Percentiles rank a stretch among this genome's conserved stretches.
Conservation (phyloP, 2,113 vertebrate species). For the Pipra filicauda region DNA sequence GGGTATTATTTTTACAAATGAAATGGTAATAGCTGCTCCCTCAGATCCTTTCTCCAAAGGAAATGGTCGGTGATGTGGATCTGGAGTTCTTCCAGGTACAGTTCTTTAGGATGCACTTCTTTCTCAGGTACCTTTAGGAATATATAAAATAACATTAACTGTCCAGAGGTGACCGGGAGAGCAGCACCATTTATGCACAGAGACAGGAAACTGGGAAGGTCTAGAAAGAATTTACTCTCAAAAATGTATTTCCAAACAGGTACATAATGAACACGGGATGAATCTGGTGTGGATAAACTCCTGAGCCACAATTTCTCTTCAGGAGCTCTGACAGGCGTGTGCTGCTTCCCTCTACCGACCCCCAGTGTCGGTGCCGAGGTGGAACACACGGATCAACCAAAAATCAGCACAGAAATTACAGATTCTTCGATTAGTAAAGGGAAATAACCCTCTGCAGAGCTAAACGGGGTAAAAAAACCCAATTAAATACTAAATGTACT, state of each 20-base stretch:
- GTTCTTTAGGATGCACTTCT: not conserved
- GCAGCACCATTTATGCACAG: not conserved
- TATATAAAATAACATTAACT: not conserved
- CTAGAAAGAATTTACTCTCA: not conserved
- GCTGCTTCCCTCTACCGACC: slow-evolving; percentile 6
- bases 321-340: not conserved
- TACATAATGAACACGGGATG: rapidly evolving
- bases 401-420: not conserved
- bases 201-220: not conserved
- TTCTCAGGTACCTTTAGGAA: not conserved
- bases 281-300: not conserved
- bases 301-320: not conserved
- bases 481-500: not conserved
- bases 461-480: not conserved
- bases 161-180: not conserved
- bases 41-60: not conserved
- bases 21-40: not conserved
- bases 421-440: not conserved
- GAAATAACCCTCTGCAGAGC: not conserved
- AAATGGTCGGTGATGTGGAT: not conserved
- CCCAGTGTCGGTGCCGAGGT: not conserved
- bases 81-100: not conserved
- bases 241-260: not conserved
- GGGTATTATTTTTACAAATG: not conserved
- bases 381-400: not conserved